A percentile compares a stretch with the other conserved stretches of the same genome.
These are phyloP conservation scores for Furcifer pardalis DNA, from an alignment of 2,797 vertebrate species.

Conservation along the genomic window DNA sequence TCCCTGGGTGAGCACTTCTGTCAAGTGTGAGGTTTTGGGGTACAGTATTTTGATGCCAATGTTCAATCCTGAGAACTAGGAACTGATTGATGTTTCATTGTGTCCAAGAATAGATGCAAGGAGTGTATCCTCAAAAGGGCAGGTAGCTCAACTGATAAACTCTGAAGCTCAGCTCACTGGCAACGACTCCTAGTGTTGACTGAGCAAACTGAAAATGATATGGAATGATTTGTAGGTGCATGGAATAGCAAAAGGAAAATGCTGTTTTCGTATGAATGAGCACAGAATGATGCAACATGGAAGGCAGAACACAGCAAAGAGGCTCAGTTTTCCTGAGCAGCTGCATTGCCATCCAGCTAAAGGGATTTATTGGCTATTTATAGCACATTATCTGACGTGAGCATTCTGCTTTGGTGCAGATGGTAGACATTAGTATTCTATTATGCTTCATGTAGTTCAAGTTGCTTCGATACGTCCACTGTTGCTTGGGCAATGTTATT, in stretches of 20 bases:
- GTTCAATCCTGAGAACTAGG: background rate
- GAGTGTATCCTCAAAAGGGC: constrained; percentile 39
- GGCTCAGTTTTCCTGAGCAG: constrained; percentile 36
- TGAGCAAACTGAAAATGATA: background rate
- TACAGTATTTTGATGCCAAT: background rate
- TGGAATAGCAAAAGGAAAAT: constrained; percentile 39
- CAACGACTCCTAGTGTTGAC: constrained; percentile 23
- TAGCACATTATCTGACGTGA: constrained; percentile 50
- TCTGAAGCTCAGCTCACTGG: constrained; percentile 35
- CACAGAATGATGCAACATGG: background rate
- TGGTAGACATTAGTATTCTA: constrained; percentile 45
- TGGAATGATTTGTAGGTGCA: background rate
- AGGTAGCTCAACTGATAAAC: constrained; percentile 2
- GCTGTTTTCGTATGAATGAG: constrained; percentile 40
- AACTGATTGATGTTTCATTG: background rate
- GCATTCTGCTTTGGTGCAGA: constrained; percentile 47
- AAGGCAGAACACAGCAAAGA: background rate
- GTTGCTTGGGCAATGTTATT: constrained; percentile 19
- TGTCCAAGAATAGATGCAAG: background rate
- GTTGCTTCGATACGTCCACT: constrained; percentile 40
- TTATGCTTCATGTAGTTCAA: constrained; percentile 30
- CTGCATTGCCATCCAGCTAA: fast-evolving
- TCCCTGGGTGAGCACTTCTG: no score
- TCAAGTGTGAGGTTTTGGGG: background rate
- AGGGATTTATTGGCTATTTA: constrained; percentile 56